A percentile compares a stretch with the other conserved stretches of the same genome.
phyloP scores from a whole-genome alignment of 2,113 vertebrate species.

The Alexandromys fortis region DNA sequence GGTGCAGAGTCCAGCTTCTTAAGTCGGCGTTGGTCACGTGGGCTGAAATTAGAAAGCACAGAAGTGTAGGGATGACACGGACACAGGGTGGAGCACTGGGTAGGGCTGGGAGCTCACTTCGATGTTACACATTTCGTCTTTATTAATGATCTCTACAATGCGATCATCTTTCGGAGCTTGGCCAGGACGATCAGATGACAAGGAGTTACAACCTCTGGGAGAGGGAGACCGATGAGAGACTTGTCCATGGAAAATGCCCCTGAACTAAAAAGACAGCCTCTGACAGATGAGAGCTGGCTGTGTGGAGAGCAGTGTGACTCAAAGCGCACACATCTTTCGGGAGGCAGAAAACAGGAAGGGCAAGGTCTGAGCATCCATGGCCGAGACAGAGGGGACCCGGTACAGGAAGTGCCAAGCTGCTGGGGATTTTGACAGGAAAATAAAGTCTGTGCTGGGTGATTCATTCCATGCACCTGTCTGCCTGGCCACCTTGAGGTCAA shows the following conservation, averaged over 20 bases:
- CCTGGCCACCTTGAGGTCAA: neutral
- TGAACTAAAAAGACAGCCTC: conserved; percentile 12
- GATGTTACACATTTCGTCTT: conserved; percentile 41
- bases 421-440: neutral
- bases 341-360: conserved; percentile 39
- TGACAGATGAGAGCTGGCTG: neutral
- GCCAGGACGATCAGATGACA: conserved; percentile 32
- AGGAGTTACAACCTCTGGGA: conserved; percentile 29
- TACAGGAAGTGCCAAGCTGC: neutral
- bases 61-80: conserved; percentile 27
- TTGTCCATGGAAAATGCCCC: neutral
- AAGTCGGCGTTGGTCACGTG: neutral
- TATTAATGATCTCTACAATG: conserved; percentile 53
- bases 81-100: conserved; percentile 34
- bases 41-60: conserved; percentile 40
- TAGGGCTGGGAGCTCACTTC: conserved; percentile 19
- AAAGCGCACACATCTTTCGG: neutral
- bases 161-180: conserved; percentile 52
- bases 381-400: neutral
- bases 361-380: neutral
- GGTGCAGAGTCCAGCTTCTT: neutral
- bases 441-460: conserved; percentile 6
- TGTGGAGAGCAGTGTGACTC: conserved; percentile 27
- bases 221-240: conserved; percentile 47
- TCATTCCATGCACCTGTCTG: neutral